Conservation (phyloP, 2,888 invertebrate genomes). For the Microctonus aethiopoides region DNA sequence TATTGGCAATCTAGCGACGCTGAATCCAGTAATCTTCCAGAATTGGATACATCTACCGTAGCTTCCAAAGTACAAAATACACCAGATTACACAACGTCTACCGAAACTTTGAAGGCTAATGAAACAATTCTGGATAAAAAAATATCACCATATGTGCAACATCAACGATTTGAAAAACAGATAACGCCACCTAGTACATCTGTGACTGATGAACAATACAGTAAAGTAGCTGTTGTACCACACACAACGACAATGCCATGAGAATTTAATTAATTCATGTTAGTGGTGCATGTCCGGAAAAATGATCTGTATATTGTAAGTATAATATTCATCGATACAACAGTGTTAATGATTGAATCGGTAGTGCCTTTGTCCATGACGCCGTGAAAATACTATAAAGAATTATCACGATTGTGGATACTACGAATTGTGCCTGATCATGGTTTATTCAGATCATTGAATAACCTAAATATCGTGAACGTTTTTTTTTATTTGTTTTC, state of each 20-base stretch:
- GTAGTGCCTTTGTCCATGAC: conserved; percentile 34
- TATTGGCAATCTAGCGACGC: conserved; percentile 45
- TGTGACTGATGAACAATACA: conserved; percentile 57
- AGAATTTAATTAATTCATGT: conserved; percentile 30
- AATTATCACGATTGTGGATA: neutral
- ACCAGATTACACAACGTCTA: conserved; percentile 56
- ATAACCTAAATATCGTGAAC: neutral
- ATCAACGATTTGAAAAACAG: conserved; percentile 50
- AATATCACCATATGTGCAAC: conserved; percentile 48
- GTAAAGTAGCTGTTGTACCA: conserved; percentile 57
- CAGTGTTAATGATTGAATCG: conserved; percentile 14
- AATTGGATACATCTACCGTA: neutral
- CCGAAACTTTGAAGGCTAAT: conserved; percentile 46
- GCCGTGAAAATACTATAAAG: conserved; percentile 22
- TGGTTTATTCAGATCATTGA: neutral
- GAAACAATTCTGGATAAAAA: conserved; percentile 37
- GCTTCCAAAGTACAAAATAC: conserved; percentile 26
- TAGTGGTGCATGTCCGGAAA: conserved; percentile 23
- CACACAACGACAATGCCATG: conserved; percentile 51
- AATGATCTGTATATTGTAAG: conserved; percentile 33
- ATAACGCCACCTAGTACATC: conserved; percentile 29
- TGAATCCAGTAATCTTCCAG: conserved; percentile 35
- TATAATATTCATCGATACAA: conserved; percentile 18
- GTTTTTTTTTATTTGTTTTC: neutral
- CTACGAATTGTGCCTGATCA: neutral